These are phyloP conservation scores for Bombylius major DNA, from an alignment of 2,888 invertebrate species.

Conservation along the genomic window DNA sequence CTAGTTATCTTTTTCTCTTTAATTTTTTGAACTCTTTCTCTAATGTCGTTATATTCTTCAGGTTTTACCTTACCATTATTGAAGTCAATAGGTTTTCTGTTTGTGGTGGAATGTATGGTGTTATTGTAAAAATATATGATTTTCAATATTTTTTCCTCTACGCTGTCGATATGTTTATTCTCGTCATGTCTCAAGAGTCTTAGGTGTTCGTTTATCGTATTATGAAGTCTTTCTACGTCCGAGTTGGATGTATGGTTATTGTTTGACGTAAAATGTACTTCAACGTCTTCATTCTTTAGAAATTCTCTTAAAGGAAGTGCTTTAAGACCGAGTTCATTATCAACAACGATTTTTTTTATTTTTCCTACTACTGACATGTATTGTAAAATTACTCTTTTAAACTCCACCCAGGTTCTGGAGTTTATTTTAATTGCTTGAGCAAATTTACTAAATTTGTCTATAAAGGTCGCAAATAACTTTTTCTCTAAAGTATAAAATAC, in stretches of 20 bases:
- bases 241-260: slow-evolving; percentile 13
- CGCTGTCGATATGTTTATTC: slow-evolving; percentile 8
- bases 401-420: slow-evolving; percentile 12
- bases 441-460: slow-evolving; percentile 18
- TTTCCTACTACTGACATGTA: too few relatives aligned
- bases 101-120: neutral
- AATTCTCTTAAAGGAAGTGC: slow-evolving; percentile 14
- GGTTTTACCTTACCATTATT: slow-evolving; percentile 11
- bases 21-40: neutral
- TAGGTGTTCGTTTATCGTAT: slow-evolving; percentile 11
- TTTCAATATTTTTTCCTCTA: neutral
- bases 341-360: slow-evolving; percentile 3
- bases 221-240: too few relatives aligned
- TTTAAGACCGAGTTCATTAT: slow-evolving; percentile 15
- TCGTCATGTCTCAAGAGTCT: slow-evolving; percentile 14
- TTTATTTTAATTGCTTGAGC: slow-evolving; percentile 14
- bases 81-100: slow-evolving; percentile 12
- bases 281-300: slow-evolving; percentile 8
- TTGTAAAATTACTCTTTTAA: slow-evolving; percentile 10
- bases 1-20: too few relatives aligned
- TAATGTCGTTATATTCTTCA: slow-evolving; percentile 10
- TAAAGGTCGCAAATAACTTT: too few relatives aligned
- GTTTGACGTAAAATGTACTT: slow-evolving; percentile 13
- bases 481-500: slow-evolving; percentile 9
- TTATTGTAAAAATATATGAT: slow-evolving; percentile 12